phyloP scores from a whole-genome alignment of 1,140 invertebrate species.

The Psilanteris sp. region DNA sequence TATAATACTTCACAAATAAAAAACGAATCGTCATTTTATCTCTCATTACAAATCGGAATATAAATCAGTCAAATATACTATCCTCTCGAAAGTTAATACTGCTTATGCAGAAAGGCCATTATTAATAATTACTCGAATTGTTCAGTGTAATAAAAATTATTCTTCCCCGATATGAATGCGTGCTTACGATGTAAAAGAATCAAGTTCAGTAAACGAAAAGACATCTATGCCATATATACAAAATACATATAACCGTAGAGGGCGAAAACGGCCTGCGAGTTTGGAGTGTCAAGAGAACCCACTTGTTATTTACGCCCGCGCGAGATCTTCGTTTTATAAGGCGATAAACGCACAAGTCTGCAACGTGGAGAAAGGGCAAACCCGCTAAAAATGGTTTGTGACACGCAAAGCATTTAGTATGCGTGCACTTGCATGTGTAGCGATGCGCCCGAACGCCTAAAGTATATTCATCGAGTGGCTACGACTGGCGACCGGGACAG shows the following conservation, averaged over 20 bases:
- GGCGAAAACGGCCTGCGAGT: slow-evolving; percentile 59
- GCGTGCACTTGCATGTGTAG: slow-evolving; percentile 59
- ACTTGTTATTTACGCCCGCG: slow-evolving; percentile 66
- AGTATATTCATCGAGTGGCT: slow-evolving; percentile 60
- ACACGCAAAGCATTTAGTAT: slow-evolving; percentile 61
- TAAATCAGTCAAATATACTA: no score
- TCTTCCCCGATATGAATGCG: slow-evolving; percentile 42
- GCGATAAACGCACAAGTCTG: slow-evolving; percentile 64
- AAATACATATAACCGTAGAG: slow-evolving; percentile 55
- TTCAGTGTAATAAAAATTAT: no score
- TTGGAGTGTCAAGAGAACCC: slow-evolving; percentile 66
- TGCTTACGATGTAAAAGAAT: slow-evolving; percentile 21
- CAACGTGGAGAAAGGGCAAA: slow-evolving; percentile 51
- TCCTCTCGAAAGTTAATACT: no score
- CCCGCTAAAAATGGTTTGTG: slow-evolving; percentile 61
- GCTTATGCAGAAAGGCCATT: no score
- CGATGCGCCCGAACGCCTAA: slow-evolving; percentile 35
- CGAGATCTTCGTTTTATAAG: slow-evolving; percentile 67
- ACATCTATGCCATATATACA: slow-evolving; percentile 40
- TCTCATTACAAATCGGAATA: no score
- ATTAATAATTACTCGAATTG: no score
- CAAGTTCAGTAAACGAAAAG: slow-evolving; percentile 40
- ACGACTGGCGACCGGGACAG: slow-evolving; percentile 57
- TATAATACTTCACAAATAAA: no score
- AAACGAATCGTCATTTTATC: no score